phyloP scores from a whole-genome alignment of 2,113 vertebrate genomes.

The Genyomyrus donnyi region DNA sequence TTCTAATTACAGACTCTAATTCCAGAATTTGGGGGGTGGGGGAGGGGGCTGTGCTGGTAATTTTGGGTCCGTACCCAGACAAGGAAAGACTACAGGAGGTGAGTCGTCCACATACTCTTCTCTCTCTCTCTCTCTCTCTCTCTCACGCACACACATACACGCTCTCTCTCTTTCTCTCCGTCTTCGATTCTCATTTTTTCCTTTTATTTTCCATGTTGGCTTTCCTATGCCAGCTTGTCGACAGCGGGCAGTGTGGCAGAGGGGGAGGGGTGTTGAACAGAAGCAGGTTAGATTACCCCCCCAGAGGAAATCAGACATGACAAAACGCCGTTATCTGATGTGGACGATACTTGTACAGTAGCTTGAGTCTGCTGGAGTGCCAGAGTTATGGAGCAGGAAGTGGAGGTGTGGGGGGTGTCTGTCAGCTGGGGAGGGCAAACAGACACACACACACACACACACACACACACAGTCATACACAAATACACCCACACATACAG shows the following conservation, averaged over 20 bases:
- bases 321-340: slow-evolving; percentile 38
- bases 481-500: not conserved
- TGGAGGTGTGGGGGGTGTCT: not conserved
- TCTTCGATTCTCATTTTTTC: not conserved
- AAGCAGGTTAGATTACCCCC: slow-evolving; percentile 26
- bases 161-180: not conserved
- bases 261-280: not conserved
- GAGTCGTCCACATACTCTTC: not conserved
- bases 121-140: no score
- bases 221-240: slow-evolving; percentile 15
- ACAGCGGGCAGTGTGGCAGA: not conserved
- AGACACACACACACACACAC: not conserved
- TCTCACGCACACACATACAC: not conserved
- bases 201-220: not conserved
- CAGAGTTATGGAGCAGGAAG: not conserved
- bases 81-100: slow-evolving; percentile 26
- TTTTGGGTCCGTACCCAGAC: slow-evolving; percentile 31
- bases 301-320: slow-evolving; percentile 40
- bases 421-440: not conserved
- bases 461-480: not conserved
- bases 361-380: slow-evolving; percentile 32
- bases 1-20: slow-evolving; percentile 43
- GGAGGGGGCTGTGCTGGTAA: slow-evolving; percentile 39
- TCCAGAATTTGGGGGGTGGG: slow-evolving; percentile 24
- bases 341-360: slow-evolving; percentile 31